phyloP scores from a whole-genome alignment of 2,888 invertebrate species.

The Euplagia quadripunctaria region DNA sequence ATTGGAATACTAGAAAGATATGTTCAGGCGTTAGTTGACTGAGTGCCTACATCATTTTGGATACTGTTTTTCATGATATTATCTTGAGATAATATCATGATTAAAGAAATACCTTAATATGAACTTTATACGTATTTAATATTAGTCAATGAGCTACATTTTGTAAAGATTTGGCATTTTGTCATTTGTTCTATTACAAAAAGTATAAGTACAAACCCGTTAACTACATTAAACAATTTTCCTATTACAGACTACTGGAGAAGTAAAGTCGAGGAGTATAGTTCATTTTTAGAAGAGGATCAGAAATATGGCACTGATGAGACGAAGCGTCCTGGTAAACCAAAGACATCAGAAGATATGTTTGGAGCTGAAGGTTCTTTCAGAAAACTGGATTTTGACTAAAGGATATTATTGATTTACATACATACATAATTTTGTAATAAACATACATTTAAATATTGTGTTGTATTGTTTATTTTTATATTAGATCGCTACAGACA shows the following conservation, averaged over 20 bases:
- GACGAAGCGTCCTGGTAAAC: conserved; percentile 85
- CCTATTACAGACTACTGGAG: conserved; percentile 67
- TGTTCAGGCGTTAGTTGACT: too few species aligned
- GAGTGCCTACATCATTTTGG: too few species aligned
- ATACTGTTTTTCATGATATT: too few species aligned
- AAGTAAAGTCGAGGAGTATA: conserved; percentile 79
- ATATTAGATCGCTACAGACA: background rate
- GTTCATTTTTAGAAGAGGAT: conserved; percentile 86
- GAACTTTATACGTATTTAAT: too few species aligned
- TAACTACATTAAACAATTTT: background rate
- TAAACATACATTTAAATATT: background rate
- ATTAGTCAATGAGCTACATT: too few species aligned
- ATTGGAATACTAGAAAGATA: too few species aligned
- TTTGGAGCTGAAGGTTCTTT: conserved; percentile 88
- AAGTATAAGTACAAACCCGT: background rate
- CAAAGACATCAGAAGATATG: conserved; percentile 83
- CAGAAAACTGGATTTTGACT: conserved; percentile 78
- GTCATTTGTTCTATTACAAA: background rate
- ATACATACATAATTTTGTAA: background rate
- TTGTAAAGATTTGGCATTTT: background rate
- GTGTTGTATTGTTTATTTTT: background rate
- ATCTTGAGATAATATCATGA: too few species aligned
- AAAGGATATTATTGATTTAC: conserved; percentile 39
- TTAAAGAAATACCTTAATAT: too few species aligned
- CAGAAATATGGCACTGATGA: conserved; percentile 84